Evolutionary conservation across 2,888 invertebrate species (phyloP).

Genomic region (Noctua pronuba): DNA sequence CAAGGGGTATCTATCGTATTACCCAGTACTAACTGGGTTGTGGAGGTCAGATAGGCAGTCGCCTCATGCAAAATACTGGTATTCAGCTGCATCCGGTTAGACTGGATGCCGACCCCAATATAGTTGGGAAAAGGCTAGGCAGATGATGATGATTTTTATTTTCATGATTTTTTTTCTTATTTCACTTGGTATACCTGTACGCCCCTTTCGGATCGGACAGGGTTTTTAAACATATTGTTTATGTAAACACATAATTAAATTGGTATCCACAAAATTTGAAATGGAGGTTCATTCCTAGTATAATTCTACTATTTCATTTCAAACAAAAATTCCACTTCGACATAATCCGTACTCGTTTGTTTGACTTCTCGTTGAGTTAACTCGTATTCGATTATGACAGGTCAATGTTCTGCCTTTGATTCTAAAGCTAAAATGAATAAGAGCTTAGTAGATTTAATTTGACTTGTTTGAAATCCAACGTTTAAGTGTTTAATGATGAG

Average conservation of each 20-base stretch:
- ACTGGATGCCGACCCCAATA: no score
- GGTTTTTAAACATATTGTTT: no score
- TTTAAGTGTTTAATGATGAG: slow-evolving; percentile 4
- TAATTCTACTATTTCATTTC: not conserved
- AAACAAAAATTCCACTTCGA: not conserved
- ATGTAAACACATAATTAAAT: not conserved
- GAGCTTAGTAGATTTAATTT: slow-evolving; percentile 10
- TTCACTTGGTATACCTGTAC: no score
- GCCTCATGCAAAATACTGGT: no score
- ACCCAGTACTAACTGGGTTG: no score
- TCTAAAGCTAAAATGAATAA: not conserved
- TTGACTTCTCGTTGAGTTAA: slow-evolving; percentile 3
- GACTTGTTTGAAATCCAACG: not conserved
- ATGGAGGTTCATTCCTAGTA: not conserved
- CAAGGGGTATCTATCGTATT: no score
- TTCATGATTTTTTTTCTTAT: no score
- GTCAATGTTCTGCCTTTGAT: slow-evolving; percentile 5
- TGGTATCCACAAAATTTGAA: not conserved
- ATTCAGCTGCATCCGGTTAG: no score
- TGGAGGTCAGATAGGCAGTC: no score
- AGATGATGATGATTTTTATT: no score
- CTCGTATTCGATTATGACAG: slow-evolving; percentile 7
- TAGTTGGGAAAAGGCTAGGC: no score
- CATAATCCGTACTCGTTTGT: slow-evolving; percentile 1
- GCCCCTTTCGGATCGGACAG: no score